A percentile compares a stretch with the other conserved stretches of the same genome.
These are phyloP conservation scores for Aphis gossypii DNA, from an alignment of 1,140 invertebrate species.

Conservation along the genomic window DNA sequence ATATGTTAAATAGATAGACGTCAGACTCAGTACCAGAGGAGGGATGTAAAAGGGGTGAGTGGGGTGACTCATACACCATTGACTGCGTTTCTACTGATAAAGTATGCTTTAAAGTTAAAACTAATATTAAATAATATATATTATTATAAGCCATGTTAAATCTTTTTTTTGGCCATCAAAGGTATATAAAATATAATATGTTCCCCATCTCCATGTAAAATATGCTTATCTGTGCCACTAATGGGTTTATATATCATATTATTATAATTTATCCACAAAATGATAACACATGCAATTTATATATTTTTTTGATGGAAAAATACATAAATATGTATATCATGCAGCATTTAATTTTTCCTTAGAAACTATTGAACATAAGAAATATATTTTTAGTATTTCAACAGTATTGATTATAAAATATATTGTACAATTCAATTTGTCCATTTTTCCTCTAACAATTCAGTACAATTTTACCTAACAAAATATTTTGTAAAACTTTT, in stretches of 20 bases:
- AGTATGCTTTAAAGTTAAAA: neutral
- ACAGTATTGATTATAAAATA: too few species aligned
- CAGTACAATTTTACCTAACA: too few species aligned
- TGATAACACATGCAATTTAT: neutral
- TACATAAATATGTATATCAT: neutral
- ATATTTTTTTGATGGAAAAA: neutral
- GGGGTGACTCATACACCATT: neutral
- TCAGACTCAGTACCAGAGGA: neutral
- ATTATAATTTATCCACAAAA: neutral
- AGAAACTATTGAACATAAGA: too few species aligned
- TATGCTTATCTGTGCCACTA: neutral
- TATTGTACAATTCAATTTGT: too few species aligned
- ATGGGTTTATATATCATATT: neutral
- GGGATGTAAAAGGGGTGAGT: neutral
- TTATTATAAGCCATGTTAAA: neutral
- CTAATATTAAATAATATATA: slow-evolving; percentile 16
- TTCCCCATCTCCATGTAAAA: neutral
- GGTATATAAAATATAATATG: neutral
- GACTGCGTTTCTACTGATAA: neutral
- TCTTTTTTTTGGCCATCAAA: neutral
- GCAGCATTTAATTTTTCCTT: too few species aligned
- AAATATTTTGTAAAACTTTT: too few species aligned
- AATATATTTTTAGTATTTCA: too few species aligned
- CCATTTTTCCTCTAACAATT: too few species aligned
- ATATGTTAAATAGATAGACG: neutral